These are phyloP conservation scores for Carettochelys insculpta DNA, from an alignment of 2,113 vertebrate genomes.

Conservation along the genomic window DNA sequence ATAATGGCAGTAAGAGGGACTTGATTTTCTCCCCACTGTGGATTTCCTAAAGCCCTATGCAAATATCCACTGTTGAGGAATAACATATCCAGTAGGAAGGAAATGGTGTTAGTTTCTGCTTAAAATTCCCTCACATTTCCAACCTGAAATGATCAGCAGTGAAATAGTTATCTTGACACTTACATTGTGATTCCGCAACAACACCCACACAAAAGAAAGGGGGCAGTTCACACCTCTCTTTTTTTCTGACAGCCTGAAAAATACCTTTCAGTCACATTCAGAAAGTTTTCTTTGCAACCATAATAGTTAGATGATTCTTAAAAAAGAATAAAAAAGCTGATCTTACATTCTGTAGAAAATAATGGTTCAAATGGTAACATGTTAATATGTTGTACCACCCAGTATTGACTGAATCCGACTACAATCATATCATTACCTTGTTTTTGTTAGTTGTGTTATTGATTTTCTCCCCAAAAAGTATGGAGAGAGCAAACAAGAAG, in stretches of 20 bases:
- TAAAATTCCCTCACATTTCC: not conserved
- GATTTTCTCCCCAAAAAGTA: not conserved
- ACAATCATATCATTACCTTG: not conserved
- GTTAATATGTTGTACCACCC: not conserved
- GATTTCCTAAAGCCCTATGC: not conserved
- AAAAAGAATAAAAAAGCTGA: not conserved
- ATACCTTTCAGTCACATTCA: not conserved
- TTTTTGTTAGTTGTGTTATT: not conserved
- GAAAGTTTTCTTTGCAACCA: conserved; percentile 28
- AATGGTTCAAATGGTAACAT: not conserved
- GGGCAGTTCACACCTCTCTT: not conserved
- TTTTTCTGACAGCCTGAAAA: not conserved
- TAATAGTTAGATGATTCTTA: not conserved
- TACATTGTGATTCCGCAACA: not conserved
- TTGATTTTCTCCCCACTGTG: not conserved
- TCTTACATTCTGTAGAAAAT: not conserved
- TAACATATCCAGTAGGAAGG: not conserved
- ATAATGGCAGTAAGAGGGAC: not conserved
- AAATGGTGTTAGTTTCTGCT: not conserved
- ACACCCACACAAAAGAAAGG: not conserved
- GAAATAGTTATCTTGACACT: not conserved
- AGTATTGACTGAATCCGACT: not conserved
- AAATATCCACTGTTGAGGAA: not conserved
- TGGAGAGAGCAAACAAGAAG: not conserved
- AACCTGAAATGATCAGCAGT: not conserved